Percentiles rank a stretch among this genome's conserved stretches.
Evolutionary conservation across 2,113 vertebrate species (phyloP).

Genomic region (Triplophysa dalaica): DNA sequence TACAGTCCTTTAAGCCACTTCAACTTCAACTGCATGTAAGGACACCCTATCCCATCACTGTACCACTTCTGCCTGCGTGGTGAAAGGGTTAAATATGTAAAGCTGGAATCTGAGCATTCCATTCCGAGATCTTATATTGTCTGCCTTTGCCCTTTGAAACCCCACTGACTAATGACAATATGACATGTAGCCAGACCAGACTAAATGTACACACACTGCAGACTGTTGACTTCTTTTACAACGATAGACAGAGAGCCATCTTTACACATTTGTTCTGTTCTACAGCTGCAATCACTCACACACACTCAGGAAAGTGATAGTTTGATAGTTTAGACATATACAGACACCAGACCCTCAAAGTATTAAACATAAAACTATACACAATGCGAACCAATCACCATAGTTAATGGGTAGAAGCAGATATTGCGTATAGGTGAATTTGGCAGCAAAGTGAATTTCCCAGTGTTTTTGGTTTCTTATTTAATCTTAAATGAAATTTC

Average conservation of each 20-base stretch:
- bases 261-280: slow-evolving; percentile 17
- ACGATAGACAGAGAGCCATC: slow-evolving; percentile 17
- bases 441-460: slow-evolving; percentile 2
- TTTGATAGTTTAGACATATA: slow-evolving; percentile 9
- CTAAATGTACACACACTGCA: slow-evolving; percentile 39
- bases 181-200: slow-evolving; percentile 37
- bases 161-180: slow-evolving; percentile 46
- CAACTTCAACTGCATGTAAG: neutral
- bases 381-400: neutral
- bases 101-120: neutral
- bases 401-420: slow-evolving; percentile 20
- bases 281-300: slow-evolving; percentile 13
- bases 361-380: slow-evolving; percentile 9
- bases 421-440: slow-evolving; percentile 5
- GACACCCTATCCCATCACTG: neutral
- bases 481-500: neutral
- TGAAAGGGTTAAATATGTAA: slow-evolving; percentile 42
- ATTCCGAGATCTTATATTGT: slow-evolving; percentile 58
- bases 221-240: slow-evolving; percentile 36
- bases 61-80: neutral
- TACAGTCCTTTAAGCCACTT: no score
- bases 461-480: slow-evolving; percentile 2
- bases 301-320: neutral
- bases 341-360: neutral
- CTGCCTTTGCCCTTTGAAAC: slow-evolving; percentile 24